Conservation (phyloP, 2,888 invertebrate genomes). For the Orchestes rusci region DNA sequence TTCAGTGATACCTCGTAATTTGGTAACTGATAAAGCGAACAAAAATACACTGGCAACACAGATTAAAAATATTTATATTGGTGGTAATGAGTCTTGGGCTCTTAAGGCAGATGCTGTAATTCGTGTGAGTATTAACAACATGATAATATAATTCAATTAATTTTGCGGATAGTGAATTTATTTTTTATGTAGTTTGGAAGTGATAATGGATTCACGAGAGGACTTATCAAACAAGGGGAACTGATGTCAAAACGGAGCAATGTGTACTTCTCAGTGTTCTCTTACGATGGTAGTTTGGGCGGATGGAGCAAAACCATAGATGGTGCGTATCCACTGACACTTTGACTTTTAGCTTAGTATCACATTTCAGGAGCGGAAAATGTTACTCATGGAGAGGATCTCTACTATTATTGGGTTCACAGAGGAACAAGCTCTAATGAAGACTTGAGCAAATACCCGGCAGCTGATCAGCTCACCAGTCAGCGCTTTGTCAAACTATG, state of each 20-base stretch:
- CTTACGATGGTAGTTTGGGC: constrained; percentile 27
- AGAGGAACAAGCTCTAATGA: constrained; percentile 22
- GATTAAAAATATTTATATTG: constrained; percentile 26
- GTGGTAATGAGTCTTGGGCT: constrained; percentile 10
- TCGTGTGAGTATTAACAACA: constrained; percentile 18
- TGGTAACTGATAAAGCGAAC: constrained; percentile 6
- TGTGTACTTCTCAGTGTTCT: constrained; percentile 28
- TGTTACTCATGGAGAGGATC: constrained; percentile 31
- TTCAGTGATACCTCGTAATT: constrained; percentile 10
- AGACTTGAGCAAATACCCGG: constrained; percentile 12
- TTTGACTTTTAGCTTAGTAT: background rate
- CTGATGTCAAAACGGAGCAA: constrained; percentile 24
- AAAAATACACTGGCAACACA: constrained; percentile 18
- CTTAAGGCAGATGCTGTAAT: constrained; percentile 21
- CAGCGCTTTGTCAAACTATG: constrained; percentile 34
- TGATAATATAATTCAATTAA: background rate
- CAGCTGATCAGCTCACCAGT: constrained; percentile 25
- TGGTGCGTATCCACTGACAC: constrained; percentile 10
- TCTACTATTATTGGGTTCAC: constrained; percentile 29
- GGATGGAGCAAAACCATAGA: constrained; percentile 19
- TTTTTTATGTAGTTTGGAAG: constrained; percentile 28
- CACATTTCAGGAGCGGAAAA: constrained; percentile 42
- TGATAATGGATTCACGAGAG: constrained; percentile 26
- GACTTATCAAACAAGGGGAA: constrained; percentile 26
- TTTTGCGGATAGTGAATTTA: no score